Evolutionary conservation across 1,140 invertebrate species (phyloP).

Genomic region (Drosophila asahinai): DNA sequence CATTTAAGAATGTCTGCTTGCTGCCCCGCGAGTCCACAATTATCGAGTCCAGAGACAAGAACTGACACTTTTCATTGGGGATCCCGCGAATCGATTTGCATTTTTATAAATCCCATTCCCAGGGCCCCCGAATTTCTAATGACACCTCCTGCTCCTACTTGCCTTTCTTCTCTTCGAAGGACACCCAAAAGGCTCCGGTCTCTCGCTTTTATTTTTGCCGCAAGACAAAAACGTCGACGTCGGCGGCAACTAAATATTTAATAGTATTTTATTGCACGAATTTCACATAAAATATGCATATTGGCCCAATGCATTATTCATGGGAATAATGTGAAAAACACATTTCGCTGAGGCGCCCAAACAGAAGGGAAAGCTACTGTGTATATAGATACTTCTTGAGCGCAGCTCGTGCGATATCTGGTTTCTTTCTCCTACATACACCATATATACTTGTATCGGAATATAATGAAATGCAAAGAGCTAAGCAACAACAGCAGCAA

Average conservation of each 20-base stretch:
- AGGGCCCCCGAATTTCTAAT: slow-evolving; percentile 43
- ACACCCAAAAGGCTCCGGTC: slow-evolving; percentile 13
- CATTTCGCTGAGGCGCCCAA: slow-evolving; percentile 55
- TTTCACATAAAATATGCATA: slow-evolving; percentile 84
- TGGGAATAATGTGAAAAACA: slow-evolving; percentile 83
- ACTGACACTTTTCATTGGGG: slow-evolving; percentile 28
- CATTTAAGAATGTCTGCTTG: slow-evolving; percentile 66
- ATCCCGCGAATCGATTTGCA: slow-evolving; percentile 51
- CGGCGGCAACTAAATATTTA: slow-evolving; percentile 81
- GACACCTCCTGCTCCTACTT: neutral
- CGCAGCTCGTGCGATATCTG: slow-evolving; percentile 28
- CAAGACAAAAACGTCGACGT: slow-evolving; percentile 43
- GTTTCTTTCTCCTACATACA: slow-evolving; percentile 45
- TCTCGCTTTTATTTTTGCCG: slow-evolving; percentile 32
- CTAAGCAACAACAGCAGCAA: slow-evolving; percentile 26
- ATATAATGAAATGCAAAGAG: slow-evolving; percentile 70
- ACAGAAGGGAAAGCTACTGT: slow-evolving; percentile 24
- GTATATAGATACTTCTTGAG: slow-evolving; percentile 41
- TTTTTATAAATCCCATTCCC: slow-evolving; percentile 47
- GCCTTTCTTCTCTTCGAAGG: neutral
- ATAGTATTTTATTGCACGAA: slow-evolving; percentile 84
- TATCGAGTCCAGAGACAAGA: slow-evolving; percentile 22
- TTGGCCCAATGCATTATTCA: slow-evolving; percentile 82
- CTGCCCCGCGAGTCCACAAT: slow-evolving; percentile 24
- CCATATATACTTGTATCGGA: slow-evolving; percentile 35